Evolutionary conservation across 1,140 invertebrate species (phyloP), one percentile per base, ranked within the genome.

Genomic region (Listronotus oregonensis): DNA sequence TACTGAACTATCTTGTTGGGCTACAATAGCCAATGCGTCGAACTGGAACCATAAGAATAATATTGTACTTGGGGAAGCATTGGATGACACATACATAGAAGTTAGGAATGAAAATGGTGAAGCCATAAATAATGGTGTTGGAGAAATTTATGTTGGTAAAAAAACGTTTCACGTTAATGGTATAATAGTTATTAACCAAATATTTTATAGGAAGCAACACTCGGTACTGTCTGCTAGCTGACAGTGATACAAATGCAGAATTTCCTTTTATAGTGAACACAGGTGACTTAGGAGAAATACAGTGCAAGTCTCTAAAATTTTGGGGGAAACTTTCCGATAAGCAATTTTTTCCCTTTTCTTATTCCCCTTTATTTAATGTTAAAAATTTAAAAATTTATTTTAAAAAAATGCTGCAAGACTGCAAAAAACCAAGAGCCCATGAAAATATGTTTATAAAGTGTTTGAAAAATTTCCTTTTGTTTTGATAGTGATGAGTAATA

Each of bases 1-100:
- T 15, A 93, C 91, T 37, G 92, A 94, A 80, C 83, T 94, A 50
- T 93, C 91, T 6, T 92, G 90, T 77, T 94, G 92, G 92, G 87
- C 91, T 1, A 87, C 86, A 71, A 81, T 85, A 42, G 79, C 82
- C 51, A 79, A 86, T 80, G 76, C 91, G 1, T 67, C 52, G 14
- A 12, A 52, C 34, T 31, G 62, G 21, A 17, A 10, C 42, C 9
- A 82, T 5, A 54, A 56, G 40, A 78, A 80, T 62, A 67, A 72
- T 40, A 79, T 82, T 47, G 79, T 76, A 51, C 77, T 92, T 12
- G 90, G 90, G 4, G 70, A 81, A 62, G 77, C 82, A 65, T 77
- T 93, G 27, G 80, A 81, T 57, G 82, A 89, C 64, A 92, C 89
- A 46, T 65, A 84, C 55, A 76, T 90, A 43, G 67, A 86, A 77